Evolutionary conservation across 2,797 vertebrate species (phyloP).

Genomic region (Gila robusta): DNA sequence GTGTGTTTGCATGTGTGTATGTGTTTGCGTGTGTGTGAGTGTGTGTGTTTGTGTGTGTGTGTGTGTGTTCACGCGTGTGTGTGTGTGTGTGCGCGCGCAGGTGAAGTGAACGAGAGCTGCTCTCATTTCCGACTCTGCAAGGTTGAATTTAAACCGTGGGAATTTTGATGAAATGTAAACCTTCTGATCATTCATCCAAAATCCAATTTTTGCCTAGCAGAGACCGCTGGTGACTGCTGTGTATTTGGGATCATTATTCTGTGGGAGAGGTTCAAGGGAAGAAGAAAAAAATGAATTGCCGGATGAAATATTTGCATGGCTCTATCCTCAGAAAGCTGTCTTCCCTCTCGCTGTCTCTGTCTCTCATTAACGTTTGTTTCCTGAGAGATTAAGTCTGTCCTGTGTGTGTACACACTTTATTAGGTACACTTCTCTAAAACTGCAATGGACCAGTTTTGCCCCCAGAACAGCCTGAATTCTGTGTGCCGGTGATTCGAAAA

Average conservation of each 20-base stretch:
- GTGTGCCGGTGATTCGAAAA: not conserved
- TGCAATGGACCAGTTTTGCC: not conserved
- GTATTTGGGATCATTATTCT: constrained; percentile 56
- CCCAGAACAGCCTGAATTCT: not conserved
- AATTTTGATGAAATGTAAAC: constrained; percentile 56
- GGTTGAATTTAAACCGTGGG: constrained; percentile 33
- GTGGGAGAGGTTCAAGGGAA: constrained; percentile 45
- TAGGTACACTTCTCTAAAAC: not conserved
- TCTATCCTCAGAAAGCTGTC: constrained; percentile 13
- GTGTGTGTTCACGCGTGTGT: not conserved
- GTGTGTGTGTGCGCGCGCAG: not conserved
- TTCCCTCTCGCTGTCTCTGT: constrained; percentile 9
- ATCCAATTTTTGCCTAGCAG: constrained; percentile 56
- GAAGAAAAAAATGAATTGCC: constrained; percentile 58
- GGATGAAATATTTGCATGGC: constrained; percentile 56
- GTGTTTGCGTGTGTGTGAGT: not conserved
- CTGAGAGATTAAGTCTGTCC: constrained; percentile 10
- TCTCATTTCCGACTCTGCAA: constrained; percentile 13
- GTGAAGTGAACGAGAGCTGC: not conserved
- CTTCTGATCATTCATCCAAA: constrained; percentile 52
- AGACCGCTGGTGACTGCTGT: constrained; percentile 29
- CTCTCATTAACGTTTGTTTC: constrained; percentile 12
- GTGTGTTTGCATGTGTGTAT: not conserved
- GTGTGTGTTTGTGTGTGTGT: too few relatives aligned
- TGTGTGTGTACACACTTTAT: constrained; percentile 3